Evolutionary conservation across 2,888 invertebrate species (phyloP).

Genomic region (Pseudoips prasinana): DNA sequence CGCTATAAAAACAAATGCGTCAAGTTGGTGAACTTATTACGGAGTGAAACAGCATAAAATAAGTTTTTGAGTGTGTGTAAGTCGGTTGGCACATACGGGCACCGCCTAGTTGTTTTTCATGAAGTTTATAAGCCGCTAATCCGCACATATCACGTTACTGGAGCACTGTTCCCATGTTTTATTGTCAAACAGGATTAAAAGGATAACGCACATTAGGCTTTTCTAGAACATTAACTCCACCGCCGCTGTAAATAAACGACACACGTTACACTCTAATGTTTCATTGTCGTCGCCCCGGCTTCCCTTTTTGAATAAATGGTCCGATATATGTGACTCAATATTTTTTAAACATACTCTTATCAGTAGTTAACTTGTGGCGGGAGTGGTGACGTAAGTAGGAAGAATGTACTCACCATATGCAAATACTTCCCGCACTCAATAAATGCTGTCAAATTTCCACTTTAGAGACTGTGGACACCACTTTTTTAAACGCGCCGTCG

Average conservation of each 20-base stretch:
- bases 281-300: slow-evolving; percentile 50
- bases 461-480: too few species aligned
- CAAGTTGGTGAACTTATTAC: too few species aligned
- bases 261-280: slow-evolving; percentile 56
- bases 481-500: too few species aligned
- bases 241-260: slow-evolving; percentile 53
- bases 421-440: too few species aligned
- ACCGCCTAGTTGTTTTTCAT: too few species aligned
- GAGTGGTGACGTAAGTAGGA: too few species aligned
- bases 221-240: slow-evolving; percentile 62
- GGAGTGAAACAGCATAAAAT: too few species aligned
- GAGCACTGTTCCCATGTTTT: slow-evolving; percentile 48
- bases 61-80: too few species aligned
- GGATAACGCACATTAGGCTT: slow-evolving; percentile 59
- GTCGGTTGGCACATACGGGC: too few species aligned
- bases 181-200: slow-evolving; percentile 63
- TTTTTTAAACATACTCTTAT: slow-evolving; percentile 20
- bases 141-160: slow-evolving; percentile 43
- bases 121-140: slow-evolving; percentile 50
- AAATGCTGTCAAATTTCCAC: too few species aligned
- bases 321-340: slow-evolving; percentile 31
- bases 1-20: too few species aligned
- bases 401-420: too few species aligned
- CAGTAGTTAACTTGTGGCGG: slow-evolving; percentile 5
- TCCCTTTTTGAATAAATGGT: slow-evolving; percentile 37